These are phyloP conservation scores for Salpingus planirostris DNA, from an alignment of 2,888 invertebrate genomes.

Conservation along the genomic window DNA sequence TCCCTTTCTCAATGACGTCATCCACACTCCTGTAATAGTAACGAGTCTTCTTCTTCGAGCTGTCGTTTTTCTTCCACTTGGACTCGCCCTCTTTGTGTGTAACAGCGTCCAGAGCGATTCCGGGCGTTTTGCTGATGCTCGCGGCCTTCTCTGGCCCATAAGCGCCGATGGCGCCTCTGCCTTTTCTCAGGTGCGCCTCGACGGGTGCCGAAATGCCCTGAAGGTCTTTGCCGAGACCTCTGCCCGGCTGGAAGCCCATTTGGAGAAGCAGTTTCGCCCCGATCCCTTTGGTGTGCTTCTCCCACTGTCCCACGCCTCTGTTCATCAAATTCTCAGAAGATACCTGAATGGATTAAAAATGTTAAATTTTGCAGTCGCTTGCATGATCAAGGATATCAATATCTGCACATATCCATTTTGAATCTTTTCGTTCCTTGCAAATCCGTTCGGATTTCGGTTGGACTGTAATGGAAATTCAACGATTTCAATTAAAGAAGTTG, in stretches of 20 bases:
- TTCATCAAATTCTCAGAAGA: slow-evolving; percentile 41
- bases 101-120: too few species aligned
- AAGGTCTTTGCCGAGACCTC: slow-evolving; percentile 88
- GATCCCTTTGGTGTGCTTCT: slow-evolving; percentile 91
- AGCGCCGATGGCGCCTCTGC: slow-evolving; percentile 89
- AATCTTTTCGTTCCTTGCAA: slow-evolving; percentile 42
- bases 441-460: slow-evolving; percentile 45
- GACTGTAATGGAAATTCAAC: too few species aligned
- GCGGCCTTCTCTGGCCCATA: slow-evolving; percentile 77
- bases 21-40: too few species aligned
- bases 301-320: slow-evolving; percentile 80
- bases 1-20: too few species aligned
- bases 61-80: too few species aligned
- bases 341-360: slow-evolving; percentile 34
- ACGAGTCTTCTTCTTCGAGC: too few species aligned
- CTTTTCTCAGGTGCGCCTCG: slow-evolving; percentile 85
- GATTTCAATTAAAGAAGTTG: too few species aligned
- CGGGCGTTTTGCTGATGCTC: too few species aligned
- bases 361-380: slow-evolving; percentile 48
- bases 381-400: slow-evolving; percentile 47
- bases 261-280: slow-evolving; percentile 87
- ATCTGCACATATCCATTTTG: slow-evolving; percentile 32
- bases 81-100: too few species aligned
- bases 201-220: slow-evolving; percentile 96
- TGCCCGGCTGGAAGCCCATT: slow-evolving; percentile 97